phyloP scores from a whole-genome alignment of 2,797 vertebrate genomes.

The Girardinus metallicus region DNA sequence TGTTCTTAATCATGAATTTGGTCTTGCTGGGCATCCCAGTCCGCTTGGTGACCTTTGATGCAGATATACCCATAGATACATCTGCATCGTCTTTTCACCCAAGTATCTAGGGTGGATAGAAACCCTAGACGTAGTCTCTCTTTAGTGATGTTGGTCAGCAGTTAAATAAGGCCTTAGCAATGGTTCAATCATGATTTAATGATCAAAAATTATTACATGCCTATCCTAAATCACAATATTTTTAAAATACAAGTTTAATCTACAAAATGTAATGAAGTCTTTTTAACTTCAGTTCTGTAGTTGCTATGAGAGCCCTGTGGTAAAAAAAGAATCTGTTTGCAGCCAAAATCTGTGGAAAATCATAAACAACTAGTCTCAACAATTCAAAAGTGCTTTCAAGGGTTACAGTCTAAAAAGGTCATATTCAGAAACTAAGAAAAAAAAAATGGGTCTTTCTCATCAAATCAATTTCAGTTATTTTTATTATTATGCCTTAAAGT shows the following conservation, averaged over 20 bases:
- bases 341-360: not conserved
- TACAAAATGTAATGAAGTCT: not conserved
- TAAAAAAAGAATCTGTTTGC: not conserved
- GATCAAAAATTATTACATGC: not conserved
- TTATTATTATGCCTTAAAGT: no score
- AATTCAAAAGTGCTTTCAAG: no score
- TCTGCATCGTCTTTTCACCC: no score
- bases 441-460: no score
- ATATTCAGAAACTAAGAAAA: not conserved
- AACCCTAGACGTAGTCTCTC: not conserved
- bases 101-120: not conserved
- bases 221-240: not conserved
- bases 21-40: not conserved
- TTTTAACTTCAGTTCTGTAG: not conserved
- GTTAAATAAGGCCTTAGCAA: not conserved
- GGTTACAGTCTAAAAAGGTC: no score
- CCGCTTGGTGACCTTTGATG: conserved; percentile 17
- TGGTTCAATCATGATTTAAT: not conserved
- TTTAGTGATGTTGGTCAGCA: not conserved
- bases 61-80: not conserved
- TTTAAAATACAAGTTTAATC: not conserved
- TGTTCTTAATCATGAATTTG: not conserved
- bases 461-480: no score
- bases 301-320: not conserved
- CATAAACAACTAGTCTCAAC: no score